Conservation (phyloP, 2,113 vertebrate genomes). For the Sapayoa aenigma region DNA sequence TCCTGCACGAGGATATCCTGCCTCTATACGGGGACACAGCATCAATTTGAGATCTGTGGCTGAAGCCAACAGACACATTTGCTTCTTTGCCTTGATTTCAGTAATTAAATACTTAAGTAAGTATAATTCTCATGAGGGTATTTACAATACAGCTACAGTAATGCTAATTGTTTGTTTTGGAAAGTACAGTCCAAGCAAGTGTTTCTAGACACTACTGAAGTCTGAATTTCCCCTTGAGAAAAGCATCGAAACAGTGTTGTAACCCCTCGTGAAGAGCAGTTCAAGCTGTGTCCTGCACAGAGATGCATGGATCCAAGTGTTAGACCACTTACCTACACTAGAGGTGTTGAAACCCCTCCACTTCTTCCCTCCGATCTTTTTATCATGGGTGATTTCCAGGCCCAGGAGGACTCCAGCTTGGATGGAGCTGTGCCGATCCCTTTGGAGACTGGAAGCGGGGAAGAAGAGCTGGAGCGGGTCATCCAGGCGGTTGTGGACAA, state of each 20-base stretch:
- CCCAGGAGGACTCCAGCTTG: conserved; percentile 87
- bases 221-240: not conserved
- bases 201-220: not conserved
- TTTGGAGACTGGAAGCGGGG: conserved; percentile 76
- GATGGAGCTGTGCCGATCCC: conserved; percentile 85
- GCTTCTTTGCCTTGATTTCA: not conserved
- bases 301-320: not conserved
- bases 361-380: not conserved
- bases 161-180: not conserved
- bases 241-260: not conserved
- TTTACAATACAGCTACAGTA: not conserved
- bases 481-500: conserved; percentile 90
- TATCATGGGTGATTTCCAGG: conserved; percentile 62
- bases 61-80: not conserved
- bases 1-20: not conserved
- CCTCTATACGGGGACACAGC: not conserved
- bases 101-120: not conserved
- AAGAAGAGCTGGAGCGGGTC: conserved; percentile 81
- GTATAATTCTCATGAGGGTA: not conserved
- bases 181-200: not conserved
- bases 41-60: not conserved
- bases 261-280: not conserved
- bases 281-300: not conserved
- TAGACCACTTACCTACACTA: not conserved
- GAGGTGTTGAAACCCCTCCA: not conserved